These are phyloP conservation scores for Aphelinus atriplicis DNA, from an alignment of 1,140 invertebrate genomes.

Conservation along the genomic window DNA sequence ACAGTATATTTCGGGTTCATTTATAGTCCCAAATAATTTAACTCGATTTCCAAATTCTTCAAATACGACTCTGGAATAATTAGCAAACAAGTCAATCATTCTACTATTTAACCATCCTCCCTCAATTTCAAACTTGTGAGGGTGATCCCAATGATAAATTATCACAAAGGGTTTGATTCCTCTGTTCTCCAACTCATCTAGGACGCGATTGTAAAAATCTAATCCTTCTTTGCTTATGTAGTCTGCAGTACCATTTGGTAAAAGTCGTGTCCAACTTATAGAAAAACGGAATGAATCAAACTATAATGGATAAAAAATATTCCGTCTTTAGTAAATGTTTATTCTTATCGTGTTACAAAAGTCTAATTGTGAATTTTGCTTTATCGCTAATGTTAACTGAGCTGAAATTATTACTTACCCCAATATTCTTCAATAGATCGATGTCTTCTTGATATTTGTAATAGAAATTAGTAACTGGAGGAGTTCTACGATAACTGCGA, in stretches of 20 bases:
- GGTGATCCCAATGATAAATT: slow-evolving; percentile 61
- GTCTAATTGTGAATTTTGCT: too few relatives aligned
- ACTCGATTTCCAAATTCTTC: too few relatives aligned
- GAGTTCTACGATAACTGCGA: too few relatives aligned
- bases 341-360: too few relatives aligned
- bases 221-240: slow-evolving; percentile 66
- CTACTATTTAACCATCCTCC: too few relatives aligned
- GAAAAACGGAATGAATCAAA: slow-evolving; percentile 69
- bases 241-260: slow-evolving; percentile 66
- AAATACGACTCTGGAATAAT: too few relatives aligned
- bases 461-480: slow-evolving; percentile 67
- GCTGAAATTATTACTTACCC: slow-evolving; percentile 48
- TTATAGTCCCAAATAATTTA: too few relatives aligned
- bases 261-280: slow-evolving; percentile 70
- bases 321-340: too few relatives aligned
- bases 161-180: slow-evolving; percentile 74
- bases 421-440: slow-evolving; percentile 60
- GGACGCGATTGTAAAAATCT: slow-evolving; percentile 69
- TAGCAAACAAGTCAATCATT: too few relatives aligned
- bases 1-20: too few relatives aligned
- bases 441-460: slow-evolving; percentile 66
- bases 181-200: slow-evolving; percentile 67
- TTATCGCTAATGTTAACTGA: too few relatives aligned
- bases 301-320: not conserved
- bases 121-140: too few relatives aligned